phyloP scores from a whole-genome alignment of 1,140 invertebrate genomes.

The Platorchestia sp. region DNA sequence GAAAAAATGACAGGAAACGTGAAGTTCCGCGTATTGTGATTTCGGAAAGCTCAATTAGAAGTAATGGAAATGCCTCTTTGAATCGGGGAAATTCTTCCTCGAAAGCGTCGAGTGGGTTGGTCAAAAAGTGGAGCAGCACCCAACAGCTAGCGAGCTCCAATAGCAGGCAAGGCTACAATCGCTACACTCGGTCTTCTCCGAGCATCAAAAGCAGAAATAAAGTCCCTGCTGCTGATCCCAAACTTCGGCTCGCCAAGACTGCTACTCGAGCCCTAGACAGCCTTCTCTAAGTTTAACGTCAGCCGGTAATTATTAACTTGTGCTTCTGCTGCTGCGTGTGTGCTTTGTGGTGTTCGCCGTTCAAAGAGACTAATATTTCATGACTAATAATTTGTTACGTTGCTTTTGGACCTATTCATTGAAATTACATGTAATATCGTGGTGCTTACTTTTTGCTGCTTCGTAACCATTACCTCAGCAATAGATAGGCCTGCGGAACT shows the following conservation, averaged over 20 bases:
- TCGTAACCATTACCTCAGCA: no score
- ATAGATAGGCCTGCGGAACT: no score
- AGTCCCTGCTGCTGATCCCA: background rate
- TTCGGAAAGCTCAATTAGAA: background rate
- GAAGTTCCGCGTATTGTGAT: background rate
- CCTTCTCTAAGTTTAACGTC: background rate
- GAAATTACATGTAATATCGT: background rate
- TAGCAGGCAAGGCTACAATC: background rate
- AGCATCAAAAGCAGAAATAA: background rate
- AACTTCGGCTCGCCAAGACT: background rate
- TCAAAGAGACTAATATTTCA: background rate
- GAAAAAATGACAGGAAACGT: background rate
- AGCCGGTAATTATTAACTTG: background rate
- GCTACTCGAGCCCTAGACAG: background rate
- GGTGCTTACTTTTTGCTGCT: background rate
- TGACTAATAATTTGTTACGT: background rate
- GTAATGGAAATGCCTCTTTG: background rate
- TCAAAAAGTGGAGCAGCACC: constrained; percentile 22
- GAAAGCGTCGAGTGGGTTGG: background rate
- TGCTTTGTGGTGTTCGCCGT: background rate
- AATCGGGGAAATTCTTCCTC: background rate
- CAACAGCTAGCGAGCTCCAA: background rate
- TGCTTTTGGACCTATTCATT: background rate
- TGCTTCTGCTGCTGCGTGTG: background rate
- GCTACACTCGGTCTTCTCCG: background rate